These are phyloP conservation scores for Xanthorhoe spadicearia DNA, from an alignment of 2,888 invertebrate genomes.

Conservation along the genomic window DNA sequence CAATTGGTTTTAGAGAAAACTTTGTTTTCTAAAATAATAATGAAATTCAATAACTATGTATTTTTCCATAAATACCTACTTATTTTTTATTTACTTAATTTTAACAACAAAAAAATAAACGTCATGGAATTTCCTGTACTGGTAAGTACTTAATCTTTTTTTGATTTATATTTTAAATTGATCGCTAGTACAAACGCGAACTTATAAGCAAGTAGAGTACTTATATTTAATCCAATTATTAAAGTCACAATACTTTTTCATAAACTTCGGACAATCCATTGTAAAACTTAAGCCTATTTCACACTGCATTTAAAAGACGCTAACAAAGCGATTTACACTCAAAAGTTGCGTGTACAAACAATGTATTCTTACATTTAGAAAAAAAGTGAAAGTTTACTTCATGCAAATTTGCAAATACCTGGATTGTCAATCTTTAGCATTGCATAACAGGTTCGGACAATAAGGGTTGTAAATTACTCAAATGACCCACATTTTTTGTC, in stretches of 20 bases:
- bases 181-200: too few relatives aligned
- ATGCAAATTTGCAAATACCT: conserved; percentile 64
- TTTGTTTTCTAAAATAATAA: too few relatives aligned
- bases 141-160: too few relatives aligned
- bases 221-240: not conserved
- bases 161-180: too few relatives aligned
- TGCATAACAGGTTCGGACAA: conserved; percentile 68
- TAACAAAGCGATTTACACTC: conserved; percentile 37
- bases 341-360: conserved; percentile 56
- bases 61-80: too few relatives aligned
- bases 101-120: too few relatives aligned
- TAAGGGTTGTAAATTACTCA: conserved; percentile 66
- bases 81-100: too few relatives aligned
- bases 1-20: too few relatives aligned
- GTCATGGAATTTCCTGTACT: too few relatives aligned
- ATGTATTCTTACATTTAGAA: conserved; percentile 54
- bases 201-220: too few relatives aligned
- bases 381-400: conserved; percentile 74
- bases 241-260: not conserved
- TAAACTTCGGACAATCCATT: not conserved
- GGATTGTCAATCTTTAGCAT: conserved; percentile 46
- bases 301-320: conserved; percentile 20
- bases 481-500: conserved; percentile 60
- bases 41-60: too few relatives aligned
- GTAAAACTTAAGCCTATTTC: conserved; percentile 19